phyloP scores from a whole-genome alignment of 2,888 invertebrate genomes.

The Drosophila limbata region DNA sequence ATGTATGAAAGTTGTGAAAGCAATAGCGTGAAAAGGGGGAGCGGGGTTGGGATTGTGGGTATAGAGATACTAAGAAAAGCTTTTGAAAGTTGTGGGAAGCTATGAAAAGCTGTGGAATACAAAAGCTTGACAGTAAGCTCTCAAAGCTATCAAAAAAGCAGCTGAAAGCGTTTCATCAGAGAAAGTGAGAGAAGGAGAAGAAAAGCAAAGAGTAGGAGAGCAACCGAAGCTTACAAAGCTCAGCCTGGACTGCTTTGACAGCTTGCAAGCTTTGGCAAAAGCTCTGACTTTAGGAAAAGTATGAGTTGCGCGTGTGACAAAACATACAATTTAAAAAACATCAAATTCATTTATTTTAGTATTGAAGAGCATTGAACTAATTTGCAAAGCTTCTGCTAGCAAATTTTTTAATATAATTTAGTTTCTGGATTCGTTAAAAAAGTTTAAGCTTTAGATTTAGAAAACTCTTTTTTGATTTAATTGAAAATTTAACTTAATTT shows the following conservation, averaged over 20 bases:
- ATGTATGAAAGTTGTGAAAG: slow-evolving; percentile 47
- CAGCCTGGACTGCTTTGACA: background rate
- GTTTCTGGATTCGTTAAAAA: background rate
- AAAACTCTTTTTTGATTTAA: background rate
- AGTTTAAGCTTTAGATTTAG: no score
- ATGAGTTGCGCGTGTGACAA: slow-evolving; percentile 18
- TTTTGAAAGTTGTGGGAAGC: slow-evolving; percentile 46
- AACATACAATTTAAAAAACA: background rate
- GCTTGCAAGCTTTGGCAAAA: slow-evolving; percentile 26
- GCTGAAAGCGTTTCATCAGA: slow-evolving; percentile 34
- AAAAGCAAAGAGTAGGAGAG: slow-evolving; percentile 19
- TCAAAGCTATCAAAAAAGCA: slow-evolving; percentile 43
- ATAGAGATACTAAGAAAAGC: slow-evolving; percentile 5
- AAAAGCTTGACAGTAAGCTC: slow-evolving; percentile 52
- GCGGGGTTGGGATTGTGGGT: slow-evolving; percentile 19
- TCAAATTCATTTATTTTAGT: background rate
- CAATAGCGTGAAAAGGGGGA: slow-evolving; percentile 82
- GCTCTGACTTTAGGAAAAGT: background rate
- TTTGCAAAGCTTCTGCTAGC: background rate
- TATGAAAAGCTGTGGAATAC: slow-evolving; percentile 9
- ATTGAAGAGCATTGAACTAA: background rate
- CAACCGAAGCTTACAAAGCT: slow-evolving; percentile 27
- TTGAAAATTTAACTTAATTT: background rate
- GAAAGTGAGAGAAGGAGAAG: background rate
- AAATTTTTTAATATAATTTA: background rate